Percentiles rank a stretch among this genome's conserved stretches.
Conservation (phyloP, 2,797 vertebrate genomes). For the Xyrichtys novacula region DNA sequence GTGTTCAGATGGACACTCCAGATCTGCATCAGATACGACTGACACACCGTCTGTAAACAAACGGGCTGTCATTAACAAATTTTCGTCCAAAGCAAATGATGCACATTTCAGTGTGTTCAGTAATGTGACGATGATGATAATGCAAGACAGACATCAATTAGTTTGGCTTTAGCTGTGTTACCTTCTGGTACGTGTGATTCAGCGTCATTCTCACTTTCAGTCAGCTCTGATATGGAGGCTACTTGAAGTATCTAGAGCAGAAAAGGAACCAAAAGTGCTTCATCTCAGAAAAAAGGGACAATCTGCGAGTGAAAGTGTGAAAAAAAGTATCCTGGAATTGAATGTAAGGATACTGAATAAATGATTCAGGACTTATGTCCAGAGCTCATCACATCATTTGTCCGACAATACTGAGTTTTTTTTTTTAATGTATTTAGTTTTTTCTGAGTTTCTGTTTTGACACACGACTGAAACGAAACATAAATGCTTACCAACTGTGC, state of each 20-base stretch:
- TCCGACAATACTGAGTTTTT: constrained; percentile 18
- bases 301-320: neutral
- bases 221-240: constrained; percentile 90
- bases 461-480: neutral
- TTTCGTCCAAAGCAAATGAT: neutral
- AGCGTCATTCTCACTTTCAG: constrained; percentile 78
- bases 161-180: constrained; percentile 35
- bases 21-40: constrained; percentile 70
- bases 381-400: constrained; percentile 13
- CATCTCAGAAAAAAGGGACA: neutral
- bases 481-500: constrained; percentile 90
- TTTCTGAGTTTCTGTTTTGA: neutral
- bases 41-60: constrained; percentile 78
- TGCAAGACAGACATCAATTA: no score
- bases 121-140: neutral
- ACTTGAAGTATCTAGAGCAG: constrained; percentile 91
- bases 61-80: neutral
- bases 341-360: neutral
- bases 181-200: constrained; percentile 71
- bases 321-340: neutral
- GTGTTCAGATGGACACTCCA: constrained; percentile 70
- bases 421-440: constrained; percentile 1
- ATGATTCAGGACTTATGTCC: neutral
- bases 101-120: no score
- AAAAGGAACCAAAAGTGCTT: neutral